Conservation (phyloP, 1,140 invertebrate species). For the Atta cephalotes region DNA sequence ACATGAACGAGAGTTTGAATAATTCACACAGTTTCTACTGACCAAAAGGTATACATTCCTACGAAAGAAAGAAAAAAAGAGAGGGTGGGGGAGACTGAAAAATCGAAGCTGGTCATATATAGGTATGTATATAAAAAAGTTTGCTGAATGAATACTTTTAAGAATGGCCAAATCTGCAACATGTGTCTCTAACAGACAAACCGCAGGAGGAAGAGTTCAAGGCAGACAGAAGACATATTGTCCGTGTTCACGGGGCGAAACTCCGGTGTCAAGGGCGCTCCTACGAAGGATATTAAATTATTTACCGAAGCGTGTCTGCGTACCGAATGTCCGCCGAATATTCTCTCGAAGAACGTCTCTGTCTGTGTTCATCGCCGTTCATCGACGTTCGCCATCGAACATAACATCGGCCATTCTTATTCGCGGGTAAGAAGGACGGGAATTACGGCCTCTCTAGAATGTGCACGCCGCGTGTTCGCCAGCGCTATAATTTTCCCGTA, state of each 20-base stretch:
- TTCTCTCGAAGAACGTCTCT: not conserved
- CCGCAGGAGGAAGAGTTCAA: slow-evolving; percentile 74
- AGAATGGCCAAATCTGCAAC: slow-evolving; percentile 64
- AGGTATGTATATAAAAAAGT: too few species aligned
- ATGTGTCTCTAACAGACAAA: slow-evolving; percentile 47
- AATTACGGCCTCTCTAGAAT: slow-evolving; percentile 35
- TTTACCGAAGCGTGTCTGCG: slow-evolving; percentile 69
- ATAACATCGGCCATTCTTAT: not conserved
- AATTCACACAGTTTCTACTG: not conserved
- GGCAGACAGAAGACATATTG: slow-evolving; percentile 74
- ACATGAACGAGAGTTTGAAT: not conserved
- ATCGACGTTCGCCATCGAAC: not conserved
- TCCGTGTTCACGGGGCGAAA: slow-evolving; percentile 80
- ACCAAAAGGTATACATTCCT: not conserved
- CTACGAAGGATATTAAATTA: slow-evolving; percentile 71
- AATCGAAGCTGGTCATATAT: too few species aligned
- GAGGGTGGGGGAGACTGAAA: not conserved
- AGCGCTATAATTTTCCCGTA: slow-evolving; percentile 49
- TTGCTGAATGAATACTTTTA: slow-evolving; percentile 42
- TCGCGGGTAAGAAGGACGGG: not conserved
- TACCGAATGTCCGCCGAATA: not conserved
- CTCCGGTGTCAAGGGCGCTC: slow-evolving; percentile 80
- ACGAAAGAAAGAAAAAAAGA: too few species aligned
- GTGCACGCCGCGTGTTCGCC: slow-evolving; percentile 18
- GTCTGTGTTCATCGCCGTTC: not conserved